A percentile compares a stretch with the other conserved stretches of the same genome.
Evolutionary conservation across 2,113 vertebrate genomes (phyloP).

Genomic region (Arvicanthis niloticus): DNA sequence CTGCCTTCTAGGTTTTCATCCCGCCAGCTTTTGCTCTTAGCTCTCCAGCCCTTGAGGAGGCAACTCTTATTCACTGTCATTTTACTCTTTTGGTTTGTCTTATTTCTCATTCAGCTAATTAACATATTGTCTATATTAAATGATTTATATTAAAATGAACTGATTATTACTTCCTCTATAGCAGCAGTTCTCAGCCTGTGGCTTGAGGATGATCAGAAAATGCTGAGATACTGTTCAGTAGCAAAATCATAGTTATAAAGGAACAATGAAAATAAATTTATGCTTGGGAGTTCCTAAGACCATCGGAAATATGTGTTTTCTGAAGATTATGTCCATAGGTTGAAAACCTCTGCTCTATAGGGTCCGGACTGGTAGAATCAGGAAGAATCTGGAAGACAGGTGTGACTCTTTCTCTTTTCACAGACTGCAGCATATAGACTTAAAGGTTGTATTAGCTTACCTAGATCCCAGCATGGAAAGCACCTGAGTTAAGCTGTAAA

Average conservation of each 20-base stretch:
- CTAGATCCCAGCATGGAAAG: neutral
- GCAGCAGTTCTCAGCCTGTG: neutral
- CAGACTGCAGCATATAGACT: neutral
- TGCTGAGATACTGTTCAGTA: neutral
- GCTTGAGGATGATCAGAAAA: neutral
- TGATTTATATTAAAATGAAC: slow-evolving; percentile 5
- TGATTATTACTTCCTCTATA: neutral
- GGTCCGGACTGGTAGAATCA: neutral
- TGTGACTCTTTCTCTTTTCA: neutral
- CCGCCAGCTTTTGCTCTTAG: neutral
- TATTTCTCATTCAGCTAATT: neutral
- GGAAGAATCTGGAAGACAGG: neutral
- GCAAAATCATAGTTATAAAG: neutral
- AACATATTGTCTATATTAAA: neutral
- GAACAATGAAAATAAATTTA: neutral
- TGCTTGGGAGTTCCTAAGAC: neutral
- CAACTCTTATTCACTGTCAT: neutral
- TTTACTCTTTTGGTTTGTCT: neutral
- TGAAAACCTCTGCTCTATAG: neutral
- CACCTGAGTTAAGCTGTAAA: neutral
- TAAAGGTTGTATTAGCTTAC: neutral
- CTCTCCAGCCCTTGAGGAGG: neutral
- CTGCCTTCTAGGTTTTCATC: neutral
- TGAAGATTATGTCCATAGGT: neutral
- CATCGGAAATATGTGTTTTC: neutral